Conservation (phyloP, 2,888 invertebrate genomes). For the Euplexia lucipara region DNA sequence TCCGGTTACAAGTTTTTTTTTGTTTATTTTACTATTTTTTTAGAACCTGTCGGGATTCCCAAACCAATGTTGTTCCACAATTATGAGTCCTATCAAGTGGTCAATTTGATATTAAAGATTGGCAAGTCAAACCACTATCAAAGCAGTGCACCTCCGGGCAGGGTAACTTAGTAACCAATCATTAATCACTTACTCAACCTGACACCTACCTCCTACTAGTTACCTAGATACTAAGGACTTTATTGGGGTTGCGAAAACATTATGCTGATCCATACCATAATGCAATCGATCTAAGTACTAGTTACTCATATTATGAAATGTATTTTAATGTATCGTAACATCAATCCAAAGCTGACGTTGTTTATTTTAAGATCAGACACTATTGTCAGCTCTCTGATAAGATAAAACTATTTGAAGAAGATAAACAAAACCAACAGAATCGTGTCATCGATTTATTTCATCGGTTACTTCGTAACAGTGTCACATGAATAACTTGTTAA, state of each 20-base stretch:
- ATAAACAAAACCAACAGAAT: conserved; percentile 37
- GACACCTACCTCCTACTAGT: conserved; percentile 15
- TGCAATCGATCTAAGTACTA: conserved; percentile 19
- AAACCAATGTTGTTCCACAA: not conserved
- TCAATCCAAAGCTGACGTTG: conserved; percentile 8
- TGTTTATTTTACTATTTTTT: not conserved
- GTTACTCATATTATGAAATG: conserved; percentile 22
- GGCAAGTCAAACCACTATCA: conserved; percentile 26
- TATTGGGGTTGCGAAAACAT: conserved; percentile 47
- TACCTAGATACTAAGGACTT: conserved; percentile 9
- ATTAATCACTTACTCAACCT: conserved; percentile 44
- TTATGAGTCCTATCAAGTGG: conserved; percentile 2
- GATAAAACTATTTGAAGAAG: conserved; percentile 48
- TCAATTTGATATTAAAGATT: conserved; percentile 42
- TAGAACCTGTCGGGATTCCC: not conserved
- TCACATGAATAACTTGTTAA: conserved; percentile 7
- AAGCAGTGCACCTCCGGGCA: conserved; percentile 12
- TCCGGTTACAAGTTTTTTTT: not conserved
- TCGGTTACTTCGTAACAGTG: conserved; percentile 23
- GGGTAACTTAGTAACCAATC: conserved; percentile 12
- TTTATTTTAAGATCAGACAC: conserved; percentile 26
- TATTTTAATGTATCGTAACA: conserved; percentile 20
- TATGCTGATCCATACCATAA: conserved; percentile 3
- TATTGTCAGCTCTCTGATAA: conserved; percentile 46
- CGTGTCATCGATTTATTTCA: conserved; percentile 26